phyloP scores from a whole-genome alignment of 2,797 vertebrate species.

The Phylloscopus collybita region DNA sequence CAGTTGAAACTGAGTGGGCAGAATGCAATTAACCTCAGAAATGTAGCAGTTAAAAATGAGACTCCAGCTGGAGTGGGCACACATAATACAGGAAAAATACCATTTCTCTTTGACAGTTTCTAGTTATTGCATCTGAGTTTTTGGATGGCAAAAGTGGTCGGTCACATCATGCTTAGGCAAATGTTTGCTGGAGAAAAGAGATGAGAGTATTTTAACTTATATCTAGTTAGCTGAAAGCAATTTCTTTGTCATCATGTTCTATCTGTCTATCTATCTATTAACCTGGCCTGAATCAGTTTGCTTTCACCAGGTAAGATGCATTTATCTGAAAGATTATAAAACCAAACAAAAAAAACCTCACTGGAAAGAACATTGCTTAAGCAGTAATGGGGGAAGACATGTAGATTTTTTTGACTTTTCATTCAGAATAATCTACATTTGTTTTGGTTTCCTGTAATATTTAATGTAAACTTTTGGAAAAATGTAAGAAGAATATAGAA shows the following conservation, averaged over 20 bases:
- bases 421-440: not conserved
- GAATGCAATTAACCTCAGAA: not conserved
- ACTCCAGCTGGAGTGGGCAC: not conserved
- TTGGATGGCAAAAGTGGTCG: not conserved
- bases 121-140: not conserved
- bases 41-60: not conserved
- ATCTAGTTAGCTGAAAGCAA: not conserved
- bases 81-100: not conserved
- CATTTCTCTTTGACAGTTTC: not conserved
- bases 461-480: not conserved
- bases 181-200: not conserved
- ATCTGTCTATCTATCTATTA: no score
- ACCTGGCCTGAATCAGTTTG: not conserved
- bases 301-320: not conserved
- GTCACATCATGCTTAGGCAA: not conserved
- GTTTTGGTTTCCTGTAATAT: not conserved
- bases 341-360: not conserved
- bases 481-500: not conserved
- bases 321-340: not conserved
- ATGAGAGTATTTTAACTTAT: not conserved
- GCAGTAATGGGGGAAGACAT: not conserved
- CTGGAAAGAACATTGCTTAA: not conserved
- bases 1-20: not conserved
- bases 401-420: not conserved
- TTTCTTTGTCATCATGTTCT: not conserved